phyloP scores from a whole-genome alignment of 2,797 vertebrate genomes.

The Tympanoctomys barrerae region DNA sequence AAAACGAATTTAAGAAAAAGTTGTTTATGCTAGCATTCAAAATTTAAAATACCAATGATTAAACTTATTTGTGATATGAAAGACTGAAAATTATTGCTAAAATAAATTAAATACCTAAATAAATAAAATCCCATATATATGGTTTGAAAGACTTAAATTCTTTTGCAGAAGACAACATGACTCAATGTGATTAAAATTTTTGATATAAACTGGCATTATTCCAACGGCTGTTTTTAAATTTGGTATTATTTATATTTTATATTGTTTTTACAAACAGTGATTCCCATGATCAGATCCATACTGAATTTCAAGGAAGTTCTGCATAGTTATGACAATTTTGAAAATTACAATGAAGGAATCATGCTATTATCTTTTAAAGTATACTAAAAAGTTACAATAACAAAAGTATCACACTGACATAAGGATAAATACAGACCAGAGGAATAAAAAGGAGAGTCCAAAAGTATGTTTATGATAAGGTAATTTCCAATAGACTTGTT shows the following conservation, averaged over 20 bases:
- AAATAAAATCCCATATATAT: neutral
- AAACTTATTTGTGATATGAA: neutral
- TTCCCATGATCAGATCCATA: neutral
- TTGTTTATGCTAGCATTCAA: neutral
- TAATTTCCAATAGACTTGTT: neutral
- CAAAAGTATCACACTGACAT: neutral
- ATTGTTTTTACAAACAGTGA: neutral
- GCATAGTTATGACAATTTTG: neutral
- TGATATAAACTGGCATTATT: neutral
- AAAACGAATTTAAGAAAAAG: neutral
- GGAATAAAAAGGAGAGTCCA: neutral
- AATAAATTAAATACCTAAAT: neutral
- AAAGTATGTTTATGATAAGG: neutral
- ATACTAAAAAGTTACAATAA: neutral
- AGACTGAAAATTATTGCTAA: neutral
- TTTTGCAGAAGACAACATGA: neutral
- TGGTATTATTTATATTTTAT: neutral
- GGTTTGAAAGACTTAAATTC: neutral
- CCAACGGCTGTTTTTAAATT: neutral
- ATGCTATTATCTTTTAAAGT: neutral
- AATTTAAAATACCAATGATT: neutral
- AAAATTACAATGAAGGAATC: neutral
- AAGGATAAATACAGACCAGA: neutral
- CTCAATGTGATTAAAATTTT: neutral
- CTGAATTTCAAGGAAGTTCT: neutral